phyloP scores from a whole-genome alignment of 2,113 vertebrate genomes.

The Oncorhynchus keta region DNA sequence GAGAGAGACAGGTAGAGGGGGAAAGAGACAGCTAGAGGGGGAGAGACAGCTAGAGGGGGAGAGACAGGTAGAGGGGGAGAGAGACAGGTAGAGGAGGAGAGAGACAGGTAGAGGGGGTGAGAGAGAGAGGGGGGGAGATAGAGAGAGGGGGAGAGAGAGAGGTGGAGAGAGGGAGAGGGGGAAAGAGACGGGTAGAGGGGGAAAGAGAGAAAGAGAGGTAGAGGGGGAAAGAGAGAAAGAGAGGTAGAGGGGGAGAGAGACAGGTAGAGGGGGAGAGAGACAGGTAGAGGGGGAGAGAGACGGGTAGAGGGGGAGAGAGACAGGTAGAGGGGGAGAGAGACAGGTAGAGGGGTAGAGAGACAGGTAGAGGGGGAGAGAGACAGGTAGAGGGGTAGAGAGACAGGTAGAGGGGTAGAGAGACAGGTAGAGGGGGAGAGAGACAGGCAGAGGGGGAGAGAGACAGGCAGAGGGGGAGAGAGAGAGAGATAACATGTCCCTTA shows the following conservation, averaged over 20 bases:
- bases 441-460: too few species aligned
- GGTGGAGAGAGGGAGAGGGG: neutral
- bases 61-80: neutral
- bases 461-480: neutral
- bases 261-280: neutral
- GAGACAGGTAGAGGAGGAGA: too few species aligned
- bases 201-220: neutral
- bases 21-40: conserved; percentile 7
- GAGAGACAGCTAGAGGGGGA: conserved; percentile 12
- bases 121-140: conserved; percentile 3
- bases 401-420: neutral
- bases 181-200: conserved; percentile 9
- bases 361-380: neutral
- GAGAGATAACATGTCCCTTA: too few species aligned
- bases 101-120: conserved; percentile 8
- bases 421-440: neutral
- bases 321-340: too few species aligned
- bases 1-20: conserved; percentile 5
- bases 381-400: neutral
- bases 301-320: too few species aligned
- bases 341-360: too few species aligned
- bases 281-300: too few species aligned
- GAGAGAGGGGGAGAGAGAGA: conserved; percentile 4
- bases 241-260: neutral
- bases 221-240: neutral